Conservation (phyloP, 1,140 invertebrate species). For the Melanaphis sacchari region DNA sequence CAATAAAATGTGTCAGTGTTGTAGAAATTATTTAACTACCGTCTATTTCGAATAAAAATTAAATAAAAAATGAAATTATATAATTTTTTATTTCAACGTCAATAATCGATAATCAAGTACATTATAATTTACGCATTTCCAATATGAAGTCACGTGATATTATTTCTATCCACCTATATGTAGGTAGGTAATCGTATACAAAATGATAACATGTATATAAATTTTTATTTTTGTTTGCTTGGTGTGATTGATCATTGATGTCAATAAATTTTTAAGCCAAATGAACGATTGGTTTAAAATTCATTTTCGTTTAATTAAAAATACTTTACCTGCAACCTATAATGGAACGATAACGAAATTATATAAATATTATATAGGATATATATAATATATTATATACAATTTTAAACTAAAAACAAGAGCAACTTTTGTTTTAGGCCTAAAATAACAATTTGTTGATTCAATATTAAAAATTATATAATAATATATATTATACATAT, state of each 20-base stretch:
- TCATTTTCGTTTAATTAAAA: not conserved
- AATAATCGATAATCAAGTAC: not conserved
- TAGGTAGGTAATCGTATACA: not conserved
- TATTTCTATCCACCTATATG: not conserved
- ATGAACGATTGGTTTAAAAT: not conserved
- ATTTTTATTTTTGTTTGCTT: not conserved
- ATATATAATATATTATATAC: not conserved
- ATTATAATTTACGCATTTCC: not conserved
- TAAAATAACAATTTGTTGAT: not conserved
- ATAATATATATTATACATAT: not conserved
- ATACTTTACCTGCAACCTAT: constrained; percentile 41
- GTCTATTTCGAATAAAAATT: not conserved
- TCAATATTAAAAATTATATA: not conserved
- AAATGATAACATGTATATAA: not conserved
- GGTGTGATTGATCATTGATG: not conserved
- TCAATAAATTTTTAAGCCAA: not conserved
- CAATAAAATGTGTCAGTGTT: not conserved
- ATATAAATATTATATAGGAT: not conserved
- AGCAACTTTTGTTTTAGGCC: not conserved
- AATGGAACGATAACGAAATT: constrained; percentile 12
- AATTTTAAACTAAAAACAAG: not conserved
- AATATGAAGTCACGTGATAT: not conserved
- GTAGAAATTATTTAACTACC: not conserved
- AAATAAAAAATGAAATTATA: not conserved
- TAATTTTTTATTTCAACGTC: not conserved